Conservation (phyloP, 2,888 invertebrate species). For the Eueremaeus valkanovi region DNA sequence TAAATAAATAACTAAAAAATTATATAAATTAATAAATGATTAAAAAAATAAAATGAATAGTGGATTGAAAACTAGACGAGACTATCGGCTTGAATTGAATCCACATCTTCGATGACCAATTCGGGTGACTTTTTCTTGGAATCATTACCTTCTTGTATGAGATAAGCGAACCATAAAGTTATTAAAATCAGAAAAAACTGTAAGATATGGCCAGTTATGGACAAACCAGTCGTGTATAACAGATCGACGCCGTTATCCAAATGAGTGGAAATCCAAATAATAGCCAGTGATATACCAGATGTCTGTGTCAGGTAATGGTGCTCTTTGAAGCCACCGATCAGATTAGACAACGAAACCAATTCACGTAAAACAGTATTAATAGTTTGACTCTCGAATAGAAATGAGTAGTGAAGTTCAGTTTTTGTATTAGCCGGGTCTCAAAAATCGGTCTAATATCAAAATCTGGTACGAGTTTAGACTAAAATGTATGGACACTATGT, state of each 20-base stretch:
- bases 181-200: slow-evolving; percentile 6
- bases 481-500: too few relatives aligned
- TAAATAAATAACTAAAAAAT: too few relatives aligned
- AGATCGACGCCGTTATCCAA: slow-evolving; percentile 11
- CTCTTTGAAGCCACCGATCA: neutral
- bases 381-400: too few relatives aligned
- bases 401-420: too few relatives aligned
- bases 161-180: slow-evolving; percentile 14
- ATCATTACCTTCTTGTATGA: neutral
- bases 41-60: too few relatives aligned
- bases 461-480: too few relatives aligned
- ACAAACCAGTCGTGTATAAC: slow-evolving; percentile 19
- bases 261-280: slow-evolving; percentile 16
- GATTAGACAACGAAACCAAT: neutral
- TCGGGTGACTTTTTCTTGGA: neutral
- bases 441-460: too few relatives aligned
- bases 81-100: too few relatives aligned
- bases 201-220: slow-evolving; percentile 4
- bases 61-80: too few relatives aligned
- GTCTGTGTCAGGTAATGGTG: slow-evolving; percentile 4
- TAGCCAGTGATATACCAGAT: slow-evolving; percentile 19
- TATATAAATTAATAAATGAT: too few relatives aligned
- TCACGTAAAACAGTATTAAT: slow-evolving; percentile 11
- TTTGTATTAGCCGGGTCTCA: too few relatives aligned
- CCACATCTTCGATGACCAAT: too few relatives aligned